Conservation (phyloP, 2,797 vertebrate genomes). For the Acanthurus tractus region DNA sequence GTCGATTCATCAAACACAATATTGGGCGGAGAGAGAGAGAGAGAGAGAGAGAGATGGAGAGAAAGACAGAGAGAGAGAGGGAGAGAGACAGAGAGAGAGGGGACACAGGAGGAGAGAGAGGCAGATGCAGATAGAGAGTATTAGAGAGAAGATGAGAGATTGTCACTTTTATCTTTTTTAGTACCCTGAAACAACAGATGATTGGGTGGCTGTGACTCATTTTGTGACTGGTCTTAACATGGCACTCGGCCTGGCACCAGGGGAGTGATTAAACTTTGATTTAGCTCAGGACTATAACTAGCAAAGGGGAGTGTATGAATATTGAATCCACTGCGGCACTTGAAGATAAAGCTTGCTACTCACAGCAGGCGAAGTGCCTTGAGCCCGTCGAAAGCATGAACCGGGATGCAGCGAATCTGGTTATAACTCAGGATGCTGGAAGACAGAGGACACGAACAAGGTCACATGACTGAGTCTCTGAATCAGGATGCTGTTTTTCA, state of each 20-base stretch:
- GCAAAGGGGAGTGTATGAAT: conserved; percentile 52
- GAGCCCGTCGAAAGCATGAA: conserved; percentile 93
- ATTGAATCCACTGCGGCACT: conserved; percentile 64
- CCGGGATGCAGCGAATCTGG: conserved; percentile 94
- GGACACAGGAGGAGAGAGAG: conserved; percentile 21
- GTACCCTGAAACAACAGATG: conserved; percentile 62
- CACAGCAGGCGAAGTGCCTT: conserved; percentile 95
- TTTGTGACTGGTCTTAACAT: conserved; percentile 50
- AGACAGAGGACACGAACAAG: conserved; percentile 47
- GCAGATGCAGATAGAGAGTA: conserved; percentile 44
- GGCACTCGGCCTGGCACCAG: conserved; percentile 45
- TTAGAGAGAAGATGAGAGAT: conserved; percentile 61
- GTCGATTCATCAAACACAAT: conserved; percentile 81
- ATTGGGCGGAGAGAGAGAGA: conserved; percentile 60
- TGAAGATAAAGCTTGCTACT: conserved; percentile 80
- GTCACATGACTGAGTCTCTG: conserved; percentile 23
- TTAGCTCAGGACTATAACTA: conserved; percentile 57
- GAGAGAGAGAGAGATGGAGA: conserved; percentile 12
- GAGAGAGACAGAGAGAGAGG: conserved; percentile 10
- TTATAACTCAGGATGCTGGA: conserved; percentile 98
- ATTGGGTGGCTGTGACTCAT: conserved; percentile 49
- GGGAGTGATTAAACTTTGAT: conserved; percentile 74
- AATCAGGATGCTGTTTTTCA: background rate
- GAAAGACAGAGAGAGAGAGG: conserved; percentile 43
- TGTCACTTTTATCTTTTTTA: conserved; percentile 65